Percentiles rank a stretch among this genome's conserved stretches.
Conservation (phyloP, 2,888 invertebrate species). For the Prosopocoilus inquinatus region DNA sequence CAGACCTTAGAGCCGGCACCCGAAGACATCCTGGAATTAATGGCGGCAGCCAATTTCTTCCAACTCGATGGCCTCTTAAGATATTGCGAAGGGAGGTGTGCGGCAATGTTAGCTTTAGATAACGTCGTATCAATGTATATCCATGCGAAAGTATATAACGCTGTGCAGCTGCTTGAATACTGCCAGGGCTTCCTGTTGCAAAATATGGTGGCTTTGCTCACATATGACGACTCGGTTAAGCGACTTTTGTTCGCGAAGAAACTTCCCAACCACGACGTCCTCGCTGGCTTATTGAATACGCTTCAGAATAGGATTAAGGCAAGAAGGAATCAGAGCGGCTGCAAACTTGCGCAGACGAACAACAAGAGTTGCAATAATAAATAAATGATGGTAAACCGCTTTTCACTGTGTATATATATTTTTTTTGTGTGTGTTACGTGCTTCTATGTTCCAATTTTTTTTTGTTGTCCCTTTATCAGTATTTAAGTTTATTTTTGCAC, state of each 20-base stretch:
- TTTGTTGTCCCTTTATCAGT: background rate
- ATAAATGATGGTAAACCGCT: background rate
- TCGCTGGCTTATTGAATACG: conserved; percentile 76
- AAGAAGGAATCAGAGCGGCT: conserved; percentile 45
- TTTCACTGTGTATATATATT: background rate
- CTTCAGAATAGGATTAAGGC: conserved; percentile 79
- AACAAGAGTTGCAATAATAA: conserved; percentile 4
- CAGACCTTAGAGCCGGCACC: conserved; percentile 74
- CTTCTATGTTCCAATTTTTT: background rate
- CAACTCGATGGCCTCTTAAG: conserved; percentile 81
- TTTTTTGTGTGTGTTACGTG: background rate
- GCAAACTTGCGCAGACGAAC: conserved; percentile 12
- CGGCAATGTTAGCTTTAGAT: conserved; percentile 79
- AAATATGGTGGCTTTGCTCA: conserved; percentile 91
- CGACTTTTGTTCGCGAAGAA: conserved; percentile 85
- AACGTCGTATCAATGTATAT: conserved; percentile 91
- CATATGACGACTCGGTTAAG: conserved; percentile 88
- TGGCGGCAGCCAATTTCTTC: conserved; percentile 91
- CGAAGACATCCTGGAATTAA: conserved; percentile 79
- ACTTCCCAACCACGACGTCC: conserved; percentile 84
- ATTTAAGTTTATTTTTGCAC: conserved; percentile 2
- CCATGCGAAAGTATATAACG: conserved; percentile 90
- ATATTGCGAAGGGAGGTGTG: conserved; percentile 84
- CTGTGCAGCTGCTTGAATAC: conserved; percentile 80
- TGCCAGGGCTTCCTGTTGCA: conserved; percentile 88